Evolutionary conservation across 2,888 invertebrate genomes (phyloP).

Genomic region (Zootermopsis nevadensis): DNA sequence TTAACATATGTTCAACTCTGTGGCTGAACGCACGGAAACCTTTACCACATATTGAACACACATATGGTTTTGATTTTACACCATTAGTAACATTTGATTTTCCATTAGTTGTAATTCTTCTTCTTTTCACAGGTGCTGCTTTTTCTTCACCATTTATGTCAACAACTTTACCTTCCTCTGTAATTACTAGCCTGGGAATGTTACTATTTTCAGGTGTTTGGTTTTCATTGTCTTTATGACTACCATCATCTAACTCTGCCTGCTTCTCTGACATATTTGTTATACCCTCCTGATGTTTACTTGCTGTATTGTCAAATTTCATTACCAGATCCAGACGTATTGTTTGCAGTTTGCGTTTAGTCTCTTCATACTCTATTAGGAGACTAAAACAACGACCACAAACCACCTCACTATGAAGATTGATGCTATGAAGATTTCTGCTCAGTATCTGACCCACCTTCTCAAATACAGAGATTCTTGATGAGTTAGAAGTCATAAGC

Average conservation of each 20-base stretch:
- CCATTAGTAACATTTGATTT: not conserved
- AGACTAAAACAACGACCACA: constrained; percentile 47
- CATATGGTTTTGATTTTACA: constrained; percentile 40
- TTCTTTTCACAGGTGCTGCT: not conserved
- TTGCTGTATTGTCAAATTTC: constrained; percentile 45
- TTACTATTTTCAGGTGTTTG: not conserved
- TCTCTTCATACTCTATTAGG: constrained; percentile 41
- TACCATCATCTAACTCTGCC: not conserved
- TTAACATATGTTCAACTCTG: constrained; percentile 55
- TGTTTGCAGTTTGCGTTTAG: constrained; percentile 33
- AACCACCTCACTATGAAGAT: constrained; percentile 49
- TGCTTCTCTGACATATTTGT: not conserved
- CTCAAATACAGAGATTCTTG: constrained; percentile 40
- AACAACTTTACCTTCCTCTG: constrained; percentile 38
- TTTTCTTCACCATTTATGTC: constrained; percentile 18
- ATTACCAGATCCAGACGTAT: constrained; percentile 39
- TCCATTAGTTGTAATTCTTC: not conserved
- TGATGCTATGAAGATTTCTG: constrained; percentile 39
- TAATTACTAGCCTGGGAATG: constrained; percentile 5
- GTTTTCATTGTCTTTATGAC: not conserved
- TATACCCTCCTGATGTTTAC: constrained; percentile 30
- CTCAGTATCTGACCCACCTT: constrained; percentile 48
- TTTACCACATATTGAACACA: constrained; percentile 53
- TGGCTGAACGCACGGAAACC: constrained; percentile 54
- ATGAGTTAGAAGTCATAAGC: constrained; percentile 4